Conservation (phyloP, 1,140 invertebrate genomes). For the Trialeurodes vaporariorum region DNA sequence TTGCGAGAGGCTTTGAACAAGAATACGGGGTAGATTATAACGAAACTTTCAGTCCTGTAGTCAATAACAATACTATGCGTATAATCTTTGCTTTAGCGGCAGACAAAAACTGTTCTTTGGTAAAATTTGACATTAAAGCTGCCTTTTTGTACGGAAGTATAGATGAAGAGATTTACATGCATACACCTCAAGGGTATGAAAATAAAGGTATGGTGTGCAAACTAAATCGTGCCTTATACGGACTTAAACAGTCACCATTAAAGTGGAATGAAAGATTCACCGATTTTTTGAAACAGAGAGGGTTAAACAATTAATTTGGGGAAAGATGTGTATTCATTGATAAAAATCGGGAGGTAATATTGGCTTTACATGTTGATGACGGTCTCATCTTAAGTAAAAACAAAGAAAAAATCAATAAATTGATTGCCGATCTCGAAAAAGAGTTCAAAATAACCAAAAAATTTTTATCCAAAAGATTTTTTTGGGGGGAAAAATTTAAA, state of each 20-base stretch:
- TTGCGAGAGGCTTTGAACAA: constrained; percentile 12
- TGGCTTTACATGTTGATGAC: constrained; percentile 12
- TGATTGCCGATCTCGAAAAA: constrained; percentile 6
- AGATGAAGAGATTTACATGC: constrained; percentile 32
- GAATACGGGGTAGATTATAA: neutral
- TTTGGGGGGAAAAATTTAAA: neutral
- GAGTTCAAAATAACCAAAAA: constrained; percentile 8
- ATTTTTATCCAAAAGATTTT: constrained; percentile 4
- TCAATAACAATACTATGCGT: neutral
- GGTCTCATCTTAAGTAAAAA: constrained; percentile 8
- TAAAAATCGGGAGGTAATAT: neutral
- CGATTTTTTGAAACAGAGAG: constrained; percentile 6
- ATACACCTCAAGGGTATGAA: constrained; percentile 28
- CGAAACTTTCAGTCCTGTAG: constrained; percentile 12
- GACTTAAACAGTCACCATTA: constrained; percentile 32
- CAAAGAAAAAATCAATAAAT: constrained; percentile 6
- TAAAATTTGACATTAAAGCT: constrained; percentile 8
- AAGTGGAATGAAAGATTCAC: constrained; percentile 24
- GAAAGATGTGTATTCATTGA: constrained; percentile 1
- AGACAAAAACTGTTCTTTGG: neutral
- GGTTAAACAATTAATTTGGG: constrained; percentile 3
- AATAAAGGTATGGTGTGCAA: constrained; percentile 28
- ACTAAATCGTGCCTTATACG: constrained; percentile 35
- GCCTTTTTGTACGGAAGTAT: constrained; percentile 24
- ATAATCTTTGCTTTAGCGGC: constrained; percentile 1